Evolutionary conservation across 2,797 vertebrate genomes (phyloP), one percentile per base, ranked within the genome.

Genomic region (Helostoma temminkii): DNA sequence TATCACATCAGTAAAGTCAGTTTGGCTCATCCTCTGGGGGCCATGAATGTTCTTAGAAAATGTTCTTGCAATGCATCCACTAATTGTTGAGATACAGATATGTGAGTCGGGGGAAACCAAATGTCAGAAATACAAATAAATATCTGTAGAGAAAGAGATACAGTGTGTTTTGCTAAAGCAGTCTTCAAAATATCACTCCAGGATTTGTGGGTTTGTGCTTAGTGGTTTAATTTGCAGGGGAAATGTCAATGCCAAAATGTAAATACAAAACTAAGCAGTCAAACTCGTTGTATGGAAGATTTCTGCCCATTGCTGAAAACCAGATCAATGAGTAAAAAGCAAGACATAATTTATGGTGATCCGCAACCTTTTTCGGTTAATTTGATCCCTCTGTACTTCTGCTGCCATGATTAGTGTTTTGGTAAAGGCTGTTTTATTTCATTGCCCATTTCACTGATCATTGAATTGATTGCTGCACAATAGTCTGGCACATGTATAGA

Each of bases 401-500:
- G 21, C 49, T 41, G 52, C 42, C 41, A n/a, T 47, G 52, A 52
- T 59, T 37, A 15, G 21, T 50, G 71, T 55, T 65, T 45, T 58
- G 43, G 58, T 53, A 9, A 58, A 26, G 52, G 1, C 2, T 28
- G 34, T 62, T 65, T 52, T 21, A 54, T 0, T 43, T 64, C 32
- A 2, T 56, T 15, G 3, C 28, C 71, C 58, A 16, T 65, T 57
- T 63, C 46, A 21, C 49, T 45, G 24, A 75, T 76, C 37, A 55
- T 56, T 53, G 45, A 77, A 2, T 42, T 28, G 55, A 50, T 34
- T 73, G 21, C n/a, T 54, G 2, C 53, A 0, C 61, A 54, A 3
- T 12, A 42, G 34, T 58, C 57, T 39, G 65, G 37, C 46, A 32
- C 71, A 22, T 26, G 50, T 9, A 59, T 65, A 30, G 75, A 81